A percentile compares a stretch with the other conserved stretches of the same genome.
phyloP scores from a whole-genome alignment of 2,113 vertebrate genomes.

The Pantherophis guttatus region DNA sequence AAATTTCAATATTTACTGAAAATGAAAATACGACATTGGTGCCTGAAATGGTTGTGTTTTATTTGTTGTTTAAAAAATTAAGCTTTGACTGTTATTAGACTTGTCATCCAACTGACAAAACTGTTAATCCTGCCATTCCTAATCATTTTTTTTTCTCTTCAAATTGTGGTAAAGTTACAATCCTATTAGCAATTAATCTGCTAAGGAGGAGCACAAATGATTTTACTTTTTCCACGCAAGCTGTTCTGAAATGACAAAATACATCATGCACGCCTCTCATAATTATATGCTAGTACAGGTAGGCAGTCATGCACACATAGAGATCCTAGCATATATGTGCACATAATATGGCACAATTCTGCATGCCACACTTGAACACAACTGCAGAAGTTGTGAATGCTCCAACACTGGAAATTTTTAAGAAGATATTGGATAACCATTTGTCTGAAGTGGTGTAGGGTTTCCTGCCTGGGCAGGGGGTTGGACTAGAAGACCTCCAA shows the following conservation, averaged over 20 bases:
- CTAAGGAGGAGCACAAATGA: neutral
- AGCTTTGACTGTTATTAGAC: fast-evolving
- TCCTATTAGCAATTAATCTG: neutral
- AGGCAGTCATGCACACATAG: too few relatives aligned
- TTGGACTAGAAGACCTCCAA: too few relatives aligned
- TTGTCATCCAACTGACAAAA: neutral
- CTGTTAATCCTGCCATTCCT: neutral
- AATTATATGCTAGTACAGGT: neutral
- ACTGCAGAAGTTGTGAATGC: too few relatives aligned
- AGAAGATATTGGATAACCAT: too few relatives aligned
- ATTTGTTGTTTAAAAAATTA: neutral
- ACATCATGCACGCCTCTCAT: fast-evolving
- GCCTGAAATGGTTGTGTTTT: neutral
- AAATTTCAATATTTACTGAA: neutral
- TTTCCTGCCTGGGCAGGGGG: too few relatives aligned
- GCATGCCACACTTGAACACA: neutral
- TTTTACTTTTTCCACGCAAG: neutral
- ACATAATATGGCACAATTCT: neutral
- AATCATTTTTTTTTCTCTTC: neutral
- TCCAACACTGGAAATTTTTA: too few relatives aligned
- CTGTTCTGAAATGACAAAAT: neutral
- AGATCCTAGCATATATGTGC: neutral
- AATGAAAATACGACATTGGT: slow-evolving; percentile 5
- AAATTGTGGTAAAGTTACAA: neutral
- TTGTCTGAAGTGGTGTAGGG: too few relatives aligned